Percentiles rank a stretch among this genome's conserved stretches.
Evolutionary conservation across 2,113 vertebrate species (phyloP).

Genomic region (Nothoprocta pentlandii): DNA sequence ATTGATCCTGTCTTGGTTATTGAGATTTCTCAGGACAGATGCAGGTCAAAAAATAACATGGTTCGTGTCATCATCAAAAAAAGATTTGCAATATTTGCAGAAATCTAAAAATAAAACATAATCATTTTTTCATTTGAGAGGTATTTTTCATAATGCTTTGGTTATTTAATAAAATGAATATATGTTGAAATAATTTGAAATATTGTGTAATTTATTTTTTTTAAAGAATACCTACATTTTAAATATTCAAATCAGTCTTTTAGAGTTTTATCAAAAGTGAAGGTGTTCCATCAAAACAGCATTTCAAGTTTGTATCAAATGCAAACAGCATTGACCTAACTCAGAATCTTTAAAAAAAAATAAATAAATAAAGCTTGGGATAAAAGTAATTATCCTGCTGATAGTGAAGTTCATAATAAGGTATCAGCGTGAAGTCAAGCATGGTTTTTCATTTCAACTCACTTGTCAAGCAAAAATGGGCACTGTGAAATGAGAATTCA

Average conservation of each 20-base stretch:
- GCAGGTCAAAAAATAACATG: not conserved
- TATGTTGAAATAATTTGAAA: not conserved
- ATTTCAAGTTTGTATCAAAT: not conserved
- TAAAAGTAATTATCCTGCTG: not conserved
- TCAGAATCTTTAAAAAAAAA: not conserved
- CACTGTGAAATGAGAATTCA: not conserved
- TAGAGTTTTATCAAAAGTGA: not conserved
- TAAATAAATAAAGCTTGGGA: not conserved
- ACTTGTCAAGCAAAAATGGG: not conserved
- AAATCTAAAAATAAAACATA: not conserved
- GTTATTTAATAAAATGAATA: not conserved
- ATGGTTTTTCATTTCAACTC: not conserved
- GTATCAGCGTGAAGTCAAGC: accelerated
- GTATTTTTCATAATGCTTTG: not conserved
- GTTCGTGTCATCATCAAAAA: not conserved
- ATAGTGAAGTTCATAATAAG: not conserved
- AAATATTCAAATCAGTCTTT: not conserved
- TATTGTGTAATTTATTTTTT: not conserved
- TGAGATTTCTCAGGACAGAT: not conserved
- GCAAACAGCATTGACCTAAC: not conserved
- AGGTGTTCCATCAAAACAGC: not conserved
- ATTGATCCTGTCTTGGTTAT: not conserved
- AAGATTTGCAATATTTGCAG: not conserved
- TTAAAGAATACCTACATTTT: not conserved
- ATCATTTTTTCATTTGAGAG: not conserved